A percentile compares a stretch with the other conserved stretches of the same genome.
These are phyloP conservation scores for Sorex maritimensis DNA, from an alignment of 2,797 vertebrate genomes.

Conservation along the genomic window DNA sequence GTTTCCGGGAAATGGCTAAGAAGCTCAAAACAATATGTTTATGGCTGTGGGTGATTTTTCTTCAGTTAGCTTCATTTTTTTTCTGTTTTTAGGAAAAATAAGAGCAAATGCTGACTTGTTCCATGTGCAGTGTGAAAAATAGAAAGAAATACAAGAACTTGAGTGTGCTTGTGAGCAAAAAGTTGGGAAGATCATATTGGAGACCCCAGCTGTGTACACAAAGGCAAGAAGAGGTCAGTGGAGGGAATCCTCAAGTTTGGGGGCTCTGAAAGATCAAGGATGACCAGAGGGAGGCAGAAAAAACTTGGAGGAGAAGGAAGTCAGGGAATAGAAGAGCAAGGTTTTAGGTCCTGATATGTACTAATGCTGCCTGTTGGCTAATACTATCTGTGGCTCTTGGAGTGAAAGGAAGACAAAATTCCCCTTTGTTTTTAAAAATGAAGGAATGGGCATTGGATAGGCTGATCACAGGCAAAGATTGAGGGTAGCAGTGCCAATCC, in stretches of 20 bases:
- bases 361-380: slow-evolving; percentile 45
- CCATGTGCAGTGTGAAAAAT: no score
- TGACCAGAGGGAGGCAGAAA: background rate
- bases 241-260: background rate
- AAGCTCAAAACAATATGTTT: background rate
- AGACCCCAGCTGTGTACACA: background rate
- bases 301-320: slow-evolving; percentile 21
- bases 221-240: slow-evolving; percentile 22
- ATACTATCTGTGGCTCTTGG: background rate
- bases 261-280: slow-evolving; percentile 1
- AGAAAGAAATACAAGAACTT: background rate
- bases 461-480: background rate
- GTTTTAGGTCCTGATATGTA: slow-evolving; percentile 51
- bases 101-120: background rate
- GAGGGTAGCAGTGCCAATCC: background rate
- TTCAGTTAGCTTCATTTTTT: background rate
- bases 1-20: background rate
- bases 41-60: slow-evolving; percentile 37
- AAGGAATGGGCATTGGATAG: background rate
- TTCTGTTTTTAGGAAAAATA: slow-evolving; percentile 37
- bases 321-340: slow-evolving; percentile 23
- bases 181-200: background rate
- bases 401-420: background rate
- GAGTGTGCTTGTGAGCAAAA: background rate
- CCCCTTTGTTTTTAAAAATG: slow-evolving; percentile 33